phyloP scores from a whole-genome alignment of 2,113 vertebrate species.

The Xenotilapia leptura region DNA sequence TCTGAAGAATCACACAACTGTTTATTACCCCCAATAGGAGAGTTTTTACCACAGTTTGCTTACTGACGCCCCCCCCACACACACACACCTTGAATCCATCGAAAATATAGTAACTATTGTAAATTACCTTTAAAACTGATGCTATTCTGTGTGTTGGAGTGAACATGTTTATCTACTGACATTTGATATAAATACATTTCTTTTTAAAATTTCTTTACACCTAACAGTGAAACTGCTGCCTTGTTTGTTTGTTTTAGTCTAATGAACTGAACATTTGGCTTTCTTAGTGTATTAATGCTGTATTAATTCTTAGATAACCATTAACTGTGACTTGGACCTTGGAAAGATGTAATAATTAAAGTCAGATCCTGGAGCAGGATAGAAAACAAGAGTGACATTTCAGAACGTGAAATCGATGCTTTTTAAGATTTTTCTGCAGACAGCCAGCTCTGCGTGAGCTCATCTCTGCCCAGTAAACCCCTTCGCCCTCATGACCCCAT shows the following conservation, averaged over 20 bases:
- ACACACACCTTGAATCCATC: neutral
- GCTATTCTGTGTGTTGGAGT: neutral
- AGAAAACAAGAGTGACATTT: neutral
- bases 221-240: neutral
- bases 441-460: neutral
- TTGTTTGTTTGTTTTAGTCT: neutral
- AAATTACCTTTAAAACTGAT: neutral
- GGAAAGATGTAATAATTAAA: neutral
- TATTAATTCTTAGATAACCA: neutral
- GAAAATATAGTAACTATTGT: neutral
- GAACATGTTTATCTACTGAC: neutral
- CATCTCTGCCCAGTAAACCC: neutral
- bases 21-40: neutral
- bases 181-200: neutral
- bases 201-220: neutral
- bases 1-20: neutral
- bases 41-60: neutral
- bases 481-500: neutral
- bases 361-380: neutral
- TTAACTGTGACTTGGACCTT: neutral
- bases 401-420: neutral
- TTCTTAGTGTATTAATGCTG: neutral
- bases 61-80: neutral
- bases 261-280: neutral
- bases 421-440: neutral